Evolutionary conservation across 53 echinoderm and acorn worm species (phyloP).

Genomic region (Temnopleurus reevesii): DNA sequence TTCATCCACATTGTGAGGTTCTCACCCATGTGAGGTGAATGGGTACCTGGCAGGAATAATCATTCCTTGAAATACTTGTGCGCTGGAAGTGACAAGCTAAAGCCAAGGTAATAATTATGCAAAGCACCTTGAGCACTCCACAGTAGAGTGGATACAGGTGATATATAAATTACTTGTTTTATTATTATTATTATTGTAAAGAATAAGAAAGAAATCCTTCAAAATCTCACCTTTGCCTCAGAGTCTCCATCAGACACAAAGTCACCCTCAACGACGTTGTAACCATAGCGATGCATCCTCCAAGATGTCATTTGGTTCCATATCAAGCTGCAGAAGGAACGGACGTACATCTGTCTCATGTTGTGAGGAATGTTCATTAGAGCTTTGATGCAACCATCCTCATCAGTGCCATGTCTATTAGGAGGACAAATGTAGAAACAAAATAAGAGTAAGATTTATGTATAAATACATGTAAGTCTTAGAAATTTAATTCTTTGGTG

Average conservation of each 20-base stretch:
- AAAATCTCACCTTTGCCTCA: not conserved
- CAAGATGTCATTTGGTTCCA: conserved; percentile 85
- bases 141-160: too few relatives aligned
- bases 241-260: conserved; percentile 59
- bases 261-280: conserved; percentile 71
- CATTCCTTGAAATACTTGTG: too few relatives aligned
- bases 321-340: conserved; percentile 82
- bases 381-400: conserved; percentile 79
- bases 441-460: not conserved
- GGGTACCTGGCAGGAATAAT: too few relatives aligned
- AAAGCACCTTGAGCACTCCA: too few relatives aligned
- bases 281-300: conserved; percentile 67
- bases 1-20: too few relatives aligned
- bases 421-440: not conserved
- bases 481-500: too few relatives aligned
- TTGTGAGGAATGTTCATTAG: conserved; percentile 75
- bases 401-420: conserved; percentile 70
- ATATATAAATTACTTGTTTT: too few relatives aligned
- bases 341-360: conserved; percentile 82
- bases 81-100: too few relatives aligned
- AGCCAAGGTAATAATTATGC: too few relatives aligned
- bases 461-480: not conserved
- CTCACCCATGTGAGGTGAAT: too few relatives aligned
- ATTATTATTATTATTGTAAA: too few relatives aligned
- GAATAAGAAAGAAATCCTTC: too few relatives aligned